Base-by-base conservation (phyloP, 2,888 invertebrate genomes). In the Rambutsinella grinnellia region DNA sequence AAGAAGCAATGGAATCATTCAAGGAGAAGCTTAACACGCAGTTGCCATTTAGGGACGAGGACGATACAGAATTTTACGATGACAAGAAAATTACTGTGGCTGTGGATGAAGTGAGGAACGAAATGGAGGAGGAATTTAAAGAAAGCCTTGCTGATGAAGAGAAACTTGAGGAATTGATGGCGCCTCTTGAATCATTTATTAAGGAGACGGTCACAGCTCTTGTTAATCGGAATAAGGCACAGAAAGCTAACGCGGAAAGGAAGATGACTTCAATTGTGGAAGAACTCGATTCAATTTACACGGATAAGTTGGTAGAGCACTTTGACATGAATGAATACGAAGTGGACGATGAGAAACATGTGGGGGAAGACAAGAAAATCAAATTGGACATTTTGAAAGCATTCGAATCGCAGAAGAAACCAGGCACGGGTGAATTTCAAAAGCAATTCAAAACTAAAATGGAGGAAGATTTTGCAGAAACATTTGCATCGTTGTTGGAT, bases 61-160 rank as follows among this genome's bases (percentile, higher is more conserved):
- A 70, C 17, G 51, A 49, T 0, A 57, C 24, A 0, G 28, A 21
- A 17, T 70, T 70, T 26, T 62, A 70, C 46, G 70, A 70, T 57
- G 70, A 70, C 13, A 19, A 2, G 1, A 26, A 2, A 3, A 54
- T 70, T 13, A 61, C 19, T 10, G 2, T 28, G 15, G 60, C 24
- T 3, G 53, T 15, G 8, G 2, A 3, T 0, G 53, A 24, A 17
- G 36, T 26, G 3, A 49, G 19, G 23, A 23, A 3, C 5, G 10
- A 21, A 60, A 49, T 28, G 1, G 2, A 61, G 13, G 19, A 58
- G 15, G 53, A 69, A 24, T 47, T 62, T 21, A 44, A 62, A 21
- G 61, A 62, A 19, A 62, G 54, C 13, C 10, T 70, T 15, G 53
- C 24, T 5, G 21, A 21, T 24, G 62, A 62, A 10, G 70, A 70